These are phyloP conservation scores for Mastacembelus armatus DNA, from an alignment of 2,797 vertebrate genomes.

Conservation along the genomic window DNA sequence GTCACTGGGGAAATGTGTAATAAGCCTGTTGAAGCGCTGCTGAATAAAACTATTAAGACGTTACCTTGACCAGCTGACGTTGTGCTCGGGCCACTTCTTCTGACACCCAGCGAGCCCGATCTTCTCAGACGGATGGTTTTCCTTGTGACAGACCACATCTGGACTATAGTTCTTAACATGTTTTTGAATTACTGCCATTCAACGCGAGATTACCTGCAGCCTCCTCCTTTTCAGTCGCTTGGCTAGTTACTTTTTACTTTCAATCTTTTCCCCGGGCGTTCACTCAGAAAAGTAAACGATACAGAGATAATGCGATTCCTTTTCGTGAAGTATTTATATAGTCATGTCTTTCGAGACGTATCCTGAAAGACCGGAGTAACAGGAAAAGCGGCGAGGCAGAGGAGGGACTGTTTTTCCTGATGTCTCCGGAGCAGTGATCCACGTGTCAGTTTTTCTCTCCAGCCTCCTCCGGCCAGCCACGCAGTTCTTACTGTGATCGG, in stretches of 20 bases:
- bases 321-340: constrained; percentile 7
- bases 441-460: constrained; percentile 85
- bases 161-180: constrained; percentile 85
- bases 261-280: constrained; percentile 35
- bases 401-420: constrained; percentile 59
- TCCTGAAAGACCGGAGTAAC: neutral
- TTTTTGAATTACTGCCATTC: constrained; percentile 91
- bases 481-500: constrained; percentile 77
- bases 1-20: neutral
- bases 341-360: constrained; percentile 38
- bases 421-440: constrained; percentile 79
- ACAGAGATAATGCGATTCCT: constrained; percentile 1
- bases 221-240: constrained; percentile 32
- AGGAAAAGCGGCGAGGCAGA: constrained; percentile 6
- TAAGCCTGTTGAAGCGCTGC: neutral
- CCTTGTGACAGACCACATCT: constrained; percentile 82
- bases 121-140: constrained; percentile 76
- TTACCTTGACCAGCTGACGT: constrained; percentile 89
- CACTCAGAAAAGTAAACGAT: constrained; percentile 21
- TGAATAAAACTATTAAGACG: neutral
- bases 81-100: constrained; percentile 83
- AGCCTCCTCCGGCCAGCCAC: constrained; percentile 57
- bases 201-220: constrained; percentile 73
- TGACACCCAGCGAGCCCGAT: constrained; percentile 72
- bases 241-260: constrained; percentile 32